Conservation (phyloP, 2,797 vertebrate genomes). For the Anguilla marmorata region DNA sequence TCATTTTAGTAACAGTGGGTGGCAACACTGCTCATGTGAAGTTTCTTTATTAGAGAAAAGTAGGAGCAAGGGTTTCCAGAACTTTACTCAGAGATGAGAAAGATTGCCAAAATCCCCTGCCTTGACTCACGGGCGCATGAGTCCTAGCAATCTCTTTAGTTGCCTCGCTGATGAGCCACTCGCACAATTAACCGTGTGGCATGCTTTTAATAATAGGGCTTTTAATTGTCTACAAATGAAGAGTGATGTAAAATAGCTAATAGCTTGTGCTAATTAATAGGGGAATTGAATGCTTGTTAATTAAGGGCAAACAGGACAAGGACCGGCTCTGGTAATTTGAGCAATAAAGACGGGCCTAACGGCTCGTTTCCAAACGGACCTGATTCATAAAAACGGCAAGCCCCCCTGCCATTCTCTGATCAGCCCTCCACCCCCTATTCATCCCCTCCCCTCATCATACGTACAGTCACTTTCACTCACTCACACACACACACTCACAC, state of each 20-base stretch:
- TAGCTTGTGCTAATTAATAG: conserved; percentile 90
- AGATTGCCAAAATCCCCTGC: conserved; percentile 45
- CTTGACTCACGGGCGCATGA: conserved; percentile 47
- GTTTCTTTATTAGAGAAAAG: conserved; percentile 2
- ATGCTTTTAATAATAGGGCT: conserved; percentile 85
- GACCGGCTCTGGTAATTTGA: conserved; percentile 79
- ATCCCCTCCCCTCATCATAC: not conserved
- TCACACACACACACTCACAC: not conserved
- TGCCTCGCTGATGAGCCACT: conserved; percentile 55
- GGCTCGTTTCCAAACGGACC: conserved; percentile 82
- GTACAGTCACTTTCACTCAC: not conserved
- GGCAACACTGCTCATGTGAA: conserved; percentile 4
- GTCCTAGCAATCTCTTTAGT: conserved; percentile 46
- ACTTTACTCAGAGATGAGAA: conserved; percentile 48
- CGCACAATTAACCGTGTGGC: conserved; percentile 75
- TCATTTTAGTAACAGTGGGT: conserved; percentile 9
- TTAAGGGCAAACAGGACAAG: conserved; percentile 93
- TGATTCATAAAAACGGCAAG: conserved; percentile 77
- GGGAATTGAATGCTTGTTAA: conserved; percentile 87
- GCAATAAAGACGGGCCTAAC: conserved; percentile 79
- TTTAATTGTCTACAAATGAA: conserved; percentile 90
- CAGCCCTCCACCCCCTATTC: conserved; percentile 32
- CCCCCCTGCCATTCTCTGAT: conserved; percentile 35
- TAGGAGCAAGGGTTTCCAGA: conserved; percentile 15
- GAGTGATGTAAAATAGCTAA: conserved; percentile 90